Percentiles rank a stretch among this genome's conserved stretches.
These are phyloP conservation scores for Amphibalanus amphitrite DNA, from an alignment of 1,140 invertebrate species.

Conservation along the genomic window DNA sequence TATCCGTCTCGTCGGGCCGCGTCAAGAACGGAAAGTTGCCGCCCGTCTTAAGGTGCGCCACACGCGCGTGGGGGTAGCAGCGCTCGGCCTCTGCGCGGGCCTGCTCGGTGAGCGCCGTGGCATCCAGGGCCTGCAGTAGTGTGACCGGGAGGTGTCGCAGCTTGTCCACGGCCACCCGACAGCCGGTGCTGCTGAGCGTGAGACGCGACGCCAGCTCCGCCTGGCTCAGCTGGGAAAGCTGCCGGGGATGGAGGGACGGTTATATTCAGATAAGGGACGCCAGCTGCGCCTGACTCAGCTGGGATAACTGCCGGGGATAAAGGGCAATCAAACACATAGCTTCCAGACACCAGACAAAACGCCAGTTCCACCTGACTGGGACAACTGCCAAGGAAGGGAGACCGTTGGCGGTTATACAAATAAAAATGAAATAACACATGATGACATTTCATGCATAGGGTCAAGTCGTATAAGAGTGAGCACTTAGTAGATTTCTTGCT, in stretches of 20 bases:
- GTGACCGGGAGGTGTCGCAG: conserved; percentile 50
- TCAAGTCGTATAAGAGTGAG: too few species aligned
- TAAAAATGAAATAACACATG: too few species aligned
- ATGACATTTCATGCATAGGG: too few species aligned
- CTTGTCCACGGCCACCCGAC: conserved; percentile 60
- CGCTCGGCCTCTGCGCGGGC: conserved; percentile 67
- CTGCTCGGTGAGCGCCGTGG: conserved; percentile 53
- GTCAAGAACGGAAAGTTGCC: conserved; percentile 86
- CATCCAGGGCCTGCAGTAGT: conserved; percentile 79
- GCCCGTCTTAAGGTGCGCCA: conserved; percentile 71
- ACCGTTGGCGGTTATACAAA: too few species aligned
- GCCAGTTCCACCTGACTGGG: too few species aligned
- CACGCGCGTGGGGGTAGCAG: conserved; percentile 68
- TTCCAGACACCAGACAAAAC: too few species aligned
- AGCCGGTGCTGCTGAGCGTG: conserved; percentile 67
- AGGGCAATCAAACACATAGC: too few species aligned
- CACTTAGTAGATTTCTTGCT: too few species aligned
- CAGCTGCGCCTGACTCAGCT: too few species aligned
- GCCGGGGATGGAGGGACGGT: conserved; percentile 11
- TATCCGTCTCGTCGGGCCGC: conserved; percentile 71
- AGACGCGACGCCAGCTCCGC: conserved; percentile 66
- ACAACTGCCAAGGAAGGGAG: too few species aligned
- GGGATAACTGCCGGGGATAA: too few species aligned
- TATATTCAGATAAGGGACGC: too few species aligned
- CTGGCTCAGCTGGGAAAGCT: conserved; percentile 68